Base-by-base conservation (phyloP, 2,797 vertebrate species). In the Schizopygopsis malacanthus region DNA sequence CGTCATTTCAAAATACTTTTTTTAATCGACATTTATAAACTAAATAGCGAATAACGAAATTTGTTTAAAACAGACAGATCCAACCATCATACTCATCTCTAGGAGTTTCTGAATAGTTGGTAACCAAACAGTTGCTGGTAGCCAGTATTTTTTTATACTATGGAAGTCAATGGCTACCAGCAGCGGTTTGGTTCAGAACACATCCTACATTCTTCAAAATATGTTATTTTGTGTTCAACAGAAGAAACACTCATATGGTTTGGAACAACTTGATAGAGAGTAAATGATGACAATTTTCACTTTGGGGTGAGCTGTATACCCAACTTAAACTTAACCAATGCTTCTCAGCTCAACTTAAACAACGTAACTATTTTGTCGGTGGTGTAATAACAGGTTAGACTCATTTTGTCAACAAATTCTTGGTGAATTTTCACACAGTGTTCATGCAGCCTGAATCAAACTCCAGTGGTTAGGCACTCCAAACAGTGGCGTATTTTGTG, bases 401-500 rank as follows among this genome's bases (percentile, higher is more conserved):
- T 37, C 2, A 11, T 79, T 81, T 13, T 70, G 85, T 87, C 88
- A 85, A 85, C 18, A 61, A 85, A 87, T 25, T 52, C 75, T 28
- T 81, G 33, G 65, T 56, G 50, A 70, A 43, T 54, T 28, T 85
- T 33, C 82, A 39, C 75, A 75, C 84, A 79, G 85, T 84, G 89
- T 89, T 85, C 82, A 89, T 92, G 95, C 95, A 93, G 80, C 65
- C 76, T 41, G 39, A 47, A 54, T 77, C 91, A 86, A 47, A 85
- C 52, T 52, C 83, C 78, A 75, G 72, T 90, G 88, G 89, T 93
- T 86, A 90, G 90, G 90, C 88, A 88, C 92, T 91, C 92, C 87
- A 80, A 91, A 92, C 91, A 81, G 90, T 91, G 87, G 92, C 79
- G 80, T 86, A 93, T 93, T 94, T 73, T 25, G 41, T 81, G 88